Conservation (phyloP, 2,113 vertebrate species). For the Genyomyrus donnyi region DNA sequence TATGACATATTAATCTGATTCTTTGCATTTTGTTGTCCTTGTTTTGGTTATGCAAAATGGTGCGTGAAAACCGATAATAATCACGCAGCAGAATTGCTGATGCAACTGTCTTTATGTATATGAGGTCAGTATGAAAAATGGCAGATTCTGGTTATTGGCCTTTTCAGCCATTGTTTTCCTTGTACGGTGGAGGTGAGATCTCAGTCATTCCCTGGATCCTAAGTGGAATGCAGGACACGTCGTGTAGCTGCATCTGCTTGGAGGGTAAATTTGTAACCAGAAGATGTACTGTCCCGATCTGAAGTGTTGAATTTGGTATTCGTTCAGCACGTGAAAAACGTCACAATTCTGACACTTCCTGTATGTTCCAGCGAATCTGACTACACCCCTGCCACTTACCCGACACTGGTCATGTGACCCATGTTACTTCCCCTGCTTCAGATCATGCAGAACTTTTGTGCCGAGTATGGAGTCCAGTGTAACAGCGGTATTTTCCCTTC, state of each 20-base stretch:
- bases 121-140: not conserved
- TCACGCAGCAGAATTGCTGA: not conserved
- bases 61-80: not conserved
- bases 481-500: not conserved
- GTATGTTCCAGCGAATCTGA: not conserved
- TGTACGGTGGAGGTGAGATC: not conserved
- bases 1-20: conserved; percentile 56
- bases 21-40: not conserved
- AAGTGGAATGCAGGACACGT: not conserved
- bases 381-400: not conserved
- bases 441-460: not conserved
- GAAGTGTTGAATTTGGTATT: not conserved
- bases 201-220: not conserved
- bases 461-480: not conserved
- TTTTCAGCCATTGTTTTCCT: not conserved
- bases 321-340: not conserved
- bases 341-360: not conserved
- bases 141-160: not conserved
- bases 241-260: not conserved
- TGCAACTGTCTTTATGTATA: not conserved
- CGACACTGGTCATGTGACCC: not conserved
- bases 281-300: not conserved
- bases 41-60: not conserved
- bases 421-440: not conserved
- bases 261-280: not conserved